Percentiles rank a stretch among this genome's conserved stretches.
phyloP scores from a whole-genome alignment of 2,888 invertebrate species.

The Aphidoletes aphidimyza region DNA sequence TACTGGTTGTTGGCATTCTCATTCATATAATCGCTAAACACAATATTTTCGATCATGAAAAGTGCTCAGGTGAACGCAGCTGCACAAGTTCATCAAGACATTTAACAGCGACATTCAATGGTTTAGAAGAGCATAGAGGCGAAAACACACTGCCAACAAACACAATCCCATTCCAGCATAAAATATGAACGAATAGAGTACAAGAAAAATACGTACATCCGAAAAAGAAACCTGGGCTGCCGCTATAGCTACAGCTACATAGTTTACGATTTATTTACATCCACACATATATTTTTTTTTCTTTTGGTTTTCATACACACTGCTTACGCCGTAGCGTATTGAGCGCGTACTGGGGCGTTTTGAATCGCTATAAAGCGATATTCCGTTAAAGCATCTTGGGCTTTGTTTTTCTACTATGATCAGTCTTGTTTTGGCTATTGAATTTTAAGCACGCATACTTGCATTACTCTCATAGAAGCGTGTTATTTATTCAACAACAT shows the following conservation, averaged over 20 bases:
- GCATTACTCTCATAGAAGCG: not conserved
- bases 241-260: too few relatives aligned
- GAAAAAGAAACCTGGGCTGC: too few relatives aligned
- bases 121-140: not conserved
- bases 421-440: conserved; percentile 33
- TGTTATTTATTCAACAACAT: too few relatives aligned
- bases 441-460: not conserved
- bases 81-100: conserved; percentile 28
- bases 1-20: not conserved
- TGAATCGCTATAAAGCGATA: not conserved
- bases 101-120: not conserved
- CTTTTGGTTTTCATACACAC: not conserved
- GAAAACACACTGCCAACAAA: not conserved
- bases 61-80: not conserved
- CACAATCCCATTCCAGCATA: not conserved
- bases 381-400: conserved; percentile 16
- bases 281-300: too few relatives aligned
- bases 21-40: not conserved
- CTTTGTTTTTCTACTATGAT: not conserved
- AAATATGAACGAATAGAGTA: too few relatives aligned
- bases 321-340: not conserved
- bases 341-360: not conserved
- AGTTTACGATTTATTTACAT: too few relatives aligned
- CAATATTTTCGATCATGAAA: conserved; percentile 24
- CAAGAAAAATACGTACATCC: too few relatives aligned